phyloP scores from a whole-genome alignment of 2,888 invertebrate species.

The Pelosia muscerda region DNA sequence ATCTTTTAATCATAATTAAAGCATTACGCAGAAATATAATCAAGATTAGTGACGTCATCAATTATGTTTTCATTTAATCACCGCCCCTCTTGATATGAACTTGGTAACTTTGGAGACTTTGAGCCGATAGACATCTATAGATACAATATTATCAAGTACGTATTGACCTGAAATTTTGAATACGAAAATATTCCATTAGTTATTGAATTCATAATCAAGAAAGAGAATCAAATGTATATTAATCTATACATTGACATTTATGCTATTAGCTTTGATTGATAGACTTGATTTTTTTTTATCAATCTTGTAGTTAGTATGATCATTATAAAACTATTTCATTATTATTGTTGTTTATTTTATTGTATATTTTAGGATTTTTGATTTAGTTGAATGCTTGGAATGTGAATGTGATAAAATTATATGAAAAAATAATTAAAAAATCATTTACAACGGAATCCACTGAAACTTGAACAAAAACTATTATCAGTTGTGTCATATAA shows the following conservation, averaged over 20 bases:
- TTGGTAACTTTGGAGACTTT: background rate
- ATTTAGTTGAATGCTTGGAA: too few species aligned
- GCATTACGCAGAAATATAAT: background rate
- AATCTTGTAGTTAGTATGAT: background rate
- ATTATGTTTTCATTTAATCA: background rate
- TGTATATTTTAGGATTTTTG: too few species aligned
- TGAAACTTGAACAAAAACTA: background rate
- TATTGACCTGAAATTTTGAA: too few species aligned
- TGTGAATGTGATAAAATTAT: background rate
- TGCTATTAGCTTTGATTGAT: background rate
- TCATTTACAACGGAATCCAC: background rate
- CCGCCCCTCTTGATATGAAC: background rate
- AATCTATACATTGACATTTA: background rate
- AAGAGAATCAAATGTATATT: background rate
- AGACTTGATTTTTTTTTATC: background rate
- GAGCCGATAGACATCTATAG: background rate
- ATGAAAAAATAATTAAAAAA: background rate
- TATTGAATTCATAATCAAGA: background rate
- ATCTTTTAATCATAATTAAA: background rate
- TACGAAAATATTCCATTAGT: background rate
- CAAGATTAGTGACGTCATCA: background rate
- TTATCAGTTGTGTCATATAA: background rate
- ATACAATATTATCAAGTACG: background rate
- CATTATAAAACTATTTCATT: background rate
- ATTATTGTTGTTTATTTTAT: too few species aligned